Base-by-base conservation (phyloP, 2,888 invertebrate genomes). In the Drosophila parthenogenetica region DNA sequence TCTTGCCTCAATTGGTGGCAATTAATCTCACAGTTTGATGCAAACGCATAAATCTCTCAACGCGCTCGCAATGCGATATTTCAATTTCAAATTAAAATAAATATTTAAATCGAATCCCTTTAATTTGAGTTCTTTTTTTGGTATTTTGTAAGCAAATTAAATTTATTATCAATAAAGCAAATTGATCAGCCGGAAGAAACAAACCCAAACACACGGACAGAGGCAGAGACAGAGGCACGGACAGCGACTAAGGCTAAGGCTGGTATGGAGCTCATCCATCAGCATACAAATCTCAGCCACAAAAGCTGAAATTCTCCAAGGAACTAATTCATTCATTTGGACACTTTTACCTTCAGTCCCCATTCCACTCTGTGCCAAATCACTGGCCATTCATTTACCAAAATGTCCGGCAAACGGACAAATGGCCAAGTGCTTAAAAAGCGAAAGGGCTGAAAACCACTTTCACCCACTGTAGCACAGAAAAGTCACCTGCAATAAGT, bases 41-140 rank as follows among this genome's bases (percentile, higher is more conserved):
- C 90, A 90, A 90, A 90, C 89, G 87, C 86, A 90, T 90, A 90
- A 90, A 90, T 90, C 90, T 75, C 75, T 90, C 91, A 89, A 72
- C 90, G 59, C 77, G 55, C 59, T 43, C 50, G 48, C 74, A 75
- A 76, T 59, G 72, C 80, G 67, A 89, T 89, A 89, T 77, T 82
- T 89, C 85, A 89, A 82, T 89, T 90, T 72, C 74, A 74, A 89
- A 84, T 83, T 88, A 71, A 89, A 87, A 89, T 89, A 90, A 90
- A 90, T 90, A 90, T 90, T 88, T 86, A 82, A 89, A 77, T 57
- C 22, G 13, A 35, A 42, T 42, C 61, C 58, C 35, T 59, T 75
- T 67, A 29, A 29, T 19, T n/a, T 19, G 22, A 1, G 7, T 16
- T 25, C 4, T 17, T 48, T 11, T 14, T 7, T 25, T 76, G 73